Evolutionary conservation across 2,888 invertebrate species (phyloP).

Genomic region (Vesta saturnalis): DNA sequence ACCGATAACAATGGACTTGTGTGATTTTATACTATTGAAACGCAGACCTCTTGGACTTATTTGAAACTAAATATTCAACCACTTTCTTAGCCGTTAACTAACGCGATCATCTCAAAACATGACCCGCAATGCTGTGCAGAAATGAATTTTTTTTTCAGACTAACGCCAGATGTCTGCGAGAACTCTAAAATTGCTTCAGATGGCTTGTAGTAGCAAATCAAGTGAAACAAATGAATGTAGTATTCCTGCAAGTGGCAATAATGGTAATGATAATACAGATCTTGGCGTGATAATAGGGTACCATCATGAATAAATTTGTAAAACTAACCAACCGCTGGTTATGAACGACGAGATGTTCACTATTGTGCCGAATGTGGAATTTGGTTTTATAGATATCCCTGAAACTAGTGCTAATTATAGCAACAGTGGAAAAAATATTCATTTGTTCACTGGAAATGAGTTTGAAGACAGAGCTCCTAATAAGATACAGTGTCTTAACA

Average conservation of each 20-base stretch:
- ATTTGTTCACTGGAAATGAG: not conserved
- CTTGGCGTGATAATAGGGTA: not conserved
- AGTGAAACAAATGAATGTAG: not conserved
- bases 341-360: not conserved
- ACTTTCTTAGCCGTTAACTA: too few relatives aligned
- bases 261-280: not conserved
- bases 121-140: too few relatives aligned
- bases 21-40: too few relatives aligned
- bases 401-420: not conserved
- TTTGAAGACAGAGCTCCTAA: not conserved
- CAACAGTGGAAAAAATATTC: not conserved
- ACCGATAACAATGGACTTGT: too few relatives aligned
- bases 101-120: too few relatives aligned
- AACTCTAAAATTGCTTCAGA: not conserved
- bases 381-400: not conserved
- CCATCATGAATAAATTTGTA: not conserved
- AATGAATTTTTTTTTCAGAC: too few relatives aligned
- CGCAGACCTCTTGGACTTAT: too few relatives aligned
- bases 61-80: too few relatives aligned
- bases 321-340: not conserved
- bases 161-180: not conserved
- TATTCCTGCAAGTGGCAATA: not conserved
- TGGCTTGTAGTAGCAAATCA: not conserved
- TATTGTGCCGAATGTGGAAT: not conserved
- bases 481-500: not conserved